Evolutionary conservation across 1,140 invertebrate species (phyloP).

Genomic region (Hetaerina americana): DNA sequence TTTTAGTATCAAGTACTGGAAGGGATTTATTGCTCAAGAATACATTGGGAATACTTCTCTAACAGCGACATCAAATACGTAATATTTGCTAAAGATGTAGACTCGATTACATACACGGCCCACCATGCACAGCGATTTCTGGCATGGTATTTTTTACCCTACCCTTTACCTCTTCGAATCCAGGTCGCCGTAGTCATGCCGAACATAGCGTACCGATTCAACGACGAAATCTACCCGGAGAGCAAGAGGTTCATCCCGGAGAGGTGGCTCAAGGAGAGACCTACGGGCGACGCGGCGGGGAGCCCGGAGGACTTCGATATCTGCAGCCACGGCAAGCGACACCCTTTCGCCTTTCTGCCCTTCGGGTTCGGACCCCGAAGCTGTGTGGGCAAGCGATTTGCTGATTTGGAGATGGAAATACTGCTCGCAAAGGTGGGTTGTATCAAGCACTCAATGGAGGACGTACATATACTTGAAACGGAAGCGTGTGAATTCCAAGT

Average conservation of each 20-base stretch:
- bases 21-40: too few relatives aligned
- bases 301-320: background rate
- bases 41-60: too few relatives aligned
- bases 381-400: conserved; percentile 48
- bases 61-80: too few relatives aligned
- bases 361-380: conserved; percentile 47
- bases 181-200: conserved; percentile 37
- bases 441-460: too few relatives aligned
- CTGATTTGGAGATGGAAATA: conserved; percentile 53
- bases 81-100: too few relatives aligned
- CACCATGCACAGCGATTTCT: too few relatives aligned
- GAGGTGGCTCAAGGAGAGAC: conserved; percentile 34
- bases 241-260: conserved; percentile 41
- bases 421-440: conserved; percentile 41
- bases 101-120: too few relatives aligned
- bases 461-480: too few relatives aligned
- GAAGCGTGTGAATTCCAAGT: too few relatives aligned
- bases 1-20: too few relatives aligned
- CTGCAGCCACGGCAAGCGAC: conserved; percentile 28
- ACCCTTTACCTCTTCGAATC: background rate
- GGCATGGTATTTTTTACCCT: background rate
- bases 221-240: conserved; percentile 35
- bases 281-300: conserved; percentile 23
- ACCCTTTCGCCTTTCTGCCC: conserved; percentile 40
- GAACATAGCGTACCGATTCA: conserved; percentile 30